A percentile compares a stretch with the other conserved stretches of the same genome.
Evolutionary conservation across 1,140 invertebrate species (phyloP).

Genomic region (Trichonephila clavata): DNA sequence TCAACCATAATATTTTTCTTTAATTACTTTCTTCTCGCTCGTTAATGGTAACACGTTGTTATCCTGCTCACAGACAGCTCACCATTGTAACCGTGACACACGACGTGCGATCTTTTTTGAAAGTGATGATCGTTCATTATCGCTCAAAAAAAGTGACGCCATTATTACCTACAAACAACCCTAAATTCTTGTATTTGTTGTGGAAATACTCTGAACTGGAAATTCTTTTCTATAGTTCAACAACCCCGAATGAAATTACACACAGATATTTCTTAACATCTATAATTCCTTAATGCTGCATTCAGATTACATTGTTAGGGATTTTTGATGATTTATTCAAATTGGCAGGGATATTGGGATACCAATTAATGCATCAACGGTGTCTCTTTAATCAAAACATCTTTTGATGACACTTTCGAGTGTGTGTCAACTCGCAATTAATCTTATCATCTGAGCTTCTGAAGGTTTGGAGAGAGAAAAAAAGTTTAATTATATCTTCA

Average conservation of each 20-base stretch:
- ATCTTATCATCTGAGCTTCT: not conserved
- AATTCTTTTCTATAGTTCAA: not conserved
- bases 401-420: not conserved
- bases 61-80: not conserved
- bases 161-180: not conserved
- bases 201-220: not conserved
- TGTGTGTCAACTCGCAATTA: not conserved
- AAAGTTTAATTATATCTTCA: not conserved
- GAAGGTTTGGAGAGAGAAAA: not conserved
- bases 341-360: not conserved
- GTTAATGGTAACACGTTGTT: constrained; percentile 37
- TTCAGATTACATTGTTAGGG: not conserved
- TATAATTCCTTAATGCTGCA: not conserved
- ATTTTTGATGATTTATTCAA: not conserved
- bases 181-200: not conserved
- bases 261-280: not conserved
- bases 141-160: constrained; percentile 29
- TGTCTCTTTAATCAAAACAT: not conserved
- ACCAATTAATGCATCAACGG: not conserved
- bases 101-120: constrained; percentile 44
- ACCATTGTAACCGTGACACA: constrained; percentile 57
- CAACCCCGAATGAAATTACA: not conserved
- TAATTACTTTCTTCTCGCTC: constrained; percentile 48
- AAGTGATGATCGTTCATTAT: constrained; percentile 66
- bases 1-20: not conserved